A percentile compares a stretch with the other conserved stretches of the same genome.
phyloP scores from a whole-genome alignment of 2,888 invertebrate genomes.

The Arrhopalites spinosus region DNA sequence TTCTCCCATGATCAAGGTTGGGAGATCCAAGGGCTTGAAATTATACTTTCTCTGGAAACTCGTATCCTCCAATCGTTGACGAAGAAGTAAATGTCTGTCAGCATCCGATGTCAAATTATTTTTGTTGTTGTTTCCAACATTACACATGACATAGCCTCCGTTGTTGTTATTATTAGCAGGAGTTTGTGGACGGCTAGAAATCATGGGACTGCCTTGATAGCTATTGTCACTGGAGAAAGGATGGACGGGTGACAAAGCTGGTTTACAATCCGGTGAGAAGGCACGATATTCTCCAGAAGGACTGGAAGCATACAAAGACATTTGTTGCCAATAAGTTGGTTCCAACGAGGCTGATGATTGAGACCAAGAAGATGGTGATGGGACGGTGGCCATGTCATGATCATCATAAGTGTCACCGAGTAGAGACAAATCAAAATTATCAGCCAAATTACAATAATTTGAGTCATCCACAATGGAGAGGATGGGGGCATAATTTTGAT shows the following conservation, averaged over 20 bases:
- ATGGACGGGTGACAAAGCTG: constrained; percentile 32
- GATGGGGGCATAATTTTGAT: constrained; percentile 37
- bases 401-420: constrained; percentile 52
- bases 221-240: constrained; percentile 11
- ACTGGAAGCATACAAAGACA: constrained; percentile 52
- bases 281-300: constrained; percentile 49
- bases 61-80: constrained; percentile 82
- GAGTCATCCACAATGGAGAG: constrained; percentile 45
- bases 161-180: neutral
- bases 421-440: constrained; percentile 54
- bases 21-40: constrained; percentile 74
- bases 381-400: constrained; percentile 53
- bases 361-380: constrained; percentile 54
- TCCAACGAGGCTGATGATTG: constrained; percentile 45
- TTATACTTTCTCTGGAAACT: constrained; percentile 84
- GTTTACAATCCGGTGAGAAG: constrained; percentile 41
- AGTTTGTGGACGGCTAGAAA: neutral
- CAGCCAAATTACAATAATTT: constrained; percentile 46
- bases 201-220: neutral
- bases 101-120: constrained; percentile 20
- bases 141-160: constrained; percentile 15
- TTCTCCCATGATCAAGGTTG: constrained; percentile 43
- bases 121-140: neutral
- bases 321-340: constrained; percentile 49
- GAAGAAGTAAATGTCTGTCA: constrained; percentile 66